These are phyloP conservation scores for Ophion ventricosus DNA, from an alignment of 2,888 invertebrate genomes.

Conservation along the genomic window DNA sequence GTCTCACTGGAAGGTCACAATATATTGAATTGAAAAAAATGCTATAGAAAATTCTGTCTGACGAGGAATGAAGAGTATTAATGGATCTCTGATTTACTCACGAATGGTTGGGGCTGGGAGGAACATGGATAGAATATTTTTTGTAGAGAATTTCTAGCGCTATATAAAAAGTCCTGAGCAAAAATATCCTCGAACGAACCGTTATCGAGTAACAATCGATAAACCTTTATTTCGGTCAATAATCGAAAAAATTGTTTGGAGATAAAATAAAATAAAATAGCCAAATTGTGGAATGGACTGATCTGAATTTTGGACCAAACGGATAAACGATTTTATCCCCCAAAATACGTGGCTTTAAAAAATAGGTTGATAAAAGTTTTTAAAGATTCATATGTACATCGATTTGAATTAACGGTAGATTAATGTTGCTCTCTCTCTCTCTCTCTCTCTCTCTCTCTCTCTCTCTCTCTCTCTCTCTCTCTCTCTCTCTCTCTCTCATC, in stretches of 20 bases:
- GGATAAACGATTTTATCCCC: too few relatives aligned
- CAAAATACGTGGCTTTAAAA: too few relatives aligned
- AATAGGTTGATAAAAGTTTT: too few relatives aligned
- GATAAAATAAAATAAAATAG: too few relatives aligned
- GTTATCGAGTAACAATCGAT: not conserved
- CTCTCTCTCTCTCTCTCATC: conserved; percentile 5
- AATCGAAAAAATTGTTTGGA: too few relatives aligned
- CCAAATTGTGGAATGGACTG: too few relatives aligned
- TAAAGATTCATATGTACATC: not conserved
- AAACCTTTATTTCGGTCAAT: too few relatives aligned
- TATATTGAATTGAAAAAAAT: not conserved
- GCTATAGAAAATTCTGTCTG: not conserved
- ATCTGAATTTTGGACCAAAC: too few relatives aligned
- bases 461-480: conserved; percentile 8
- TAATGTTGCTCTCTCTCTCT: conserved; percentile 14
- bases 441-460: conserved; percentile 8
- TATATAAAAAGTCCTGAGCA: not conserved
- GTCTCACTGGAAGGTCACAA: not conserved
- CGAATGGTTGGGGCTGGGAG: not conserved
- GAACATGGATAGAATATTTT: not conserved
- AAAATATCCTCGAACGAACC: not conserved
- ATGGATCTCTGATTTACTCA: not conserved
- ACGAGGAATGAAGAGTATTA: not conserved
- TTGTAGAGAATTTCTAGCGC: not conserved
- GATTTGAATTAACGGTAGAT: conserved; percentile 12